Evolutionary conservation across 2,797 vertebrate genomes (phyloP), one percentile per base, ranked within the genome.

Genomic region (Euphonia xanthogaster): DNA sequence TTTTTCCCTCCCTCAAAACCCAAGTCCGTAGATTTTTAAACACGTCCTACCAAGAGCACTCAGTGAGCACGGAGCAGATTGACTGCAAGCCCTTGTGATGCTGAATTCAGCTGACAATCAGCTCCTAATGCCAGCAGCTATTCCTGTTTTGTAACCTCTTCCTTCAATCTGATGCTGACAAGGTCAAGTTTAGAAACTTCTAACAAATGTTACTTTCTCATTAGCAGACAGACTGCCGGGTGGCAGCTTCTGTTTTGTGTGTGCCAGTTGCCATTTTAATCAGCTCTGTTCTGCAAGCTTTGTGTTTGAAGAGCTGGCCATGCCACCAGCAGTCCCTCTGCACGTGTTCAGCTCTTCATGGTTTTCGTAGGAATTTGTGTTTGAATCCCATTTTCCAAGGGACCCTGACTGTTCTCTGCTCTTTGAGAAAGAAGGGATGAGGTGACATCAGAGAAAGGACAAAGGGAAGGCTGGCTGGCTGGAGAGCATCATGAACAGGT

Each of bases 101-200:
- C 82, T 92, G 75, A 88, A 89, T 90, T 75, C 89, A 87, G 89
- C 93, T 94, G 94, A 85, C 95, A 95, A 40, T 67, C 88, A 67
- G 84, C 74, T 93, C 81, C 92, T 80, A 50, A 74, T 39, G 93
- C 96, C 91, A 91, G 86, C 80, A 93, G 93, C 94, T 94, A 91
- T 96, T 94, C 86, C 62, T 82, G 60, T 48, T 82, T 68, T 79
- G 55, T 42, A 61, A 90, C 71, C 61, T 86, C 55, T 93, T 79
- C 90, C 54, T 95, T 88, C 93, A 74, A 0, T 78, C 80, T 66
- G 66, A 83, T 75, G 86, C 40, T 1, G 11, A 87, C 93, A 95
- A 95, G 93, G 95, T 95, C 88, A 74, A 79, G 62, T 73, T 84
- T 86, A 91, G 74, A 91, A 89, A 79, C 93, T 95, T 93, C 39